A percentile compares a stretch with the other conserved stretches of the same genome.
Evolutionary conservation across 1,140 invertebrate genomes (phyloP).

Genomic region (Sitophilus oryzae): DNA sequence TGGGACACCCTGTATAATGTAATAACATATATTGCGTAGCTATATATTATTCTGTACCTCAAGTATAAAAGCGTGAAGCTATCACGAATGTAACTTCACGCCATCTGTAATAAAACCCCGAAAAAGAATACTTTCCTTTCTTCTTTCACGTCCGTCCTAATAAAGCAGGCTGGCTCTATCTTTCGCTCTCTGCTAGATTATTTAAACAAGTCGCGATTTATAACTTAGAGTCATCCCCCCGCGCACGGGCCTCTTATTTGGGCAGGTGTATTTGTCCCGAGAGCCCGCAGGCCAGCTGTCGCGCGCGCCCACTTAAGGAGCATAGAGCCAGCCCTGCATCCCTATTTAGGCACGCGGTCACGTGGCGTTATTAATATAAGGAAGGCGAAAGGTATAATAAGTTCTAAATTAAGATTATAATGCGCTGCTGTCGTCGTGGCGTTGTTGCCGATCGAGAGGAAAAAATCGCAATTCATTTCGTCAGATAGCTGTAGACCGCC

Average conservation of each 20-base stretch:
- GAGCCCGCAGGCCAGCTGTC: slow-evolving; percentile 31
- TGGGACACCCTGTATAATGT: too few relatives aligned
- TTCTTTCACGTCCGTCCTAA: neutral
- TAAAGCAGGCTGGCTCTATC: too few relatives aligned
- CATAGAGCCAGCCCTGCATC: slow-evolving; percentile 15
- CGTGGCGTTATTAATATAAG: neutral
- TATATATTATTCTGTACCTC: too few relatives aligned
- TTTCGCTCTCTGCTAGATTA: too few relatives aligned
- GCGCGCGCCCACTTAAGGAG: slow-evolving; percentile 11
- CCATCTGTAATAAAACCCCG: neutral
- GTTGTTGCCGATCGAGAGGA: neutral
- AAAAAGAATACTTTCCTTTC: neutral
- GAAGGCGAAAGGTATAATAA: neutral
- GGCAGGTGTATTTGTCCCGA: slow-evolving; percentile 35
- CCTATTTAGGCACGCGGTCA: slow-evolving; percentile 11
- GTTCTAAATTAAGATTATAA: neutral
- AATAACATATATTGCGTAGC: too few relatives aligned
- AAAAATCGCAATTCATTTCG: neutral
- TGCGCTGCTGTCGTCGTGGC: neutral
- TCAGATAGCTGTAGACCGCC: neutral
- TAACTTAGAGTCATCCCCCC: slow-evolving; percentile 10
- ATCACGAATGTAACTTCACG: neutral
- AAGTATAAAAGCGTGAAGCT: too few relatives aligned
- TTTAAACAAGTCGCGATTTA: slow-evolving; percentile 18
- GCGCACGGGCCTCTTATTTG: slow-evolving; percentile 26